These are phyloP conservation scores for Leucosticte australis DNA, from an alignment of 2,113 vertebrate genomes.

Conservation along the genomic window DNA sequence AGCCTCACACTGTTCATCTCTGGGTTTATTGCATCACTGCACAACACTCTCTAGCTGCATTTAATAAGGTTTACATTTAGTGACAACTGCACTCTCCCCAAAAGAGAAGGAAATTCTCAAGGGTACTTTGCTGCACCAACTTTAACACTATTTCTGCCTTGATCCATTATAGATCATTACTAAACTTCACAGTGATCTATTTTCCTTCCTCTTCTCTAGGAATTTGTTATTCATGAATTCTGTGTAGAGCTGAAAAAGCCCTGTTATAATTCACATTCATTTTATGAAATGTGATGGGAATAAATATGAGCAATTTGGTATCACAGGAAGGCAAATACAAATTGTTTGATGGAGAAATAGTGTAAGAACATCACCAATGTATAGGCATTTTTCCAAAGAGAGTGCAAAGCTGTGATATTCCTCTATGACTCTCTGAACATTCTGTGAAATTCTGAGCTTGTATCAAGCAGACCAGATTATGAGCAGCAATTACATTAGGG, in stretches of 20 bases:
- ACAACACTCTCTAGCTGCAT: background rate
- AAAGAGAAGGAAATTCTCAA: background rate
- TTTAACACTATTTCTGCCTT: background rate
- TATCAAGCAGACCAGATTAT: background rate
- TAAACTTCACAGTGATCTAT: background rate
- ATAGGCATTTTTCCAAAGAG: background rate
- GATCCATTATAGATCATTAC: background rate
- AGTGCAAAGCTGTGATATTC: background rate
- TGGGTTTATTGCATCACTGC: background rate
- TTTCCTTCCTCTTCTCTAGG: background rate
- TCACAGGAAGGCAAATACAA: background rate
- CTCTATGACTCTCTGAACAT: background rate
- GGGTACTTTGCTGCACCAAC: background rate
- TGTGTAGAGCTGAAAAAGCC: background rate
- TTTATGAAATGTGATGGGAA: background rate
- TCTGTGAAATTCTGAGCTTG: background rate
- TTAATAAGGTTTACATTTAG: background rate
- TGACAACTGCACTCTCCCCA: background rate
- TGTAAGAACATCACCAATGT: background rate
- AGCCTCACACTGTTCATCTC: background rate
- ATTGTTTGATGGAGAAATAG: background rate
- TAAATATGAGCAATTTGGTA: background rate
- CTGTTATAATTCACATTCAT: background rate
- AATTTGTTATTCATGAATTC: background rate
- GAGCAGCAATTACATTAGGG: constrained; percentile 2